Conservation (phyloP, 2,797 vertebrate species). For the Harpagifer antarcticus region DNA sequence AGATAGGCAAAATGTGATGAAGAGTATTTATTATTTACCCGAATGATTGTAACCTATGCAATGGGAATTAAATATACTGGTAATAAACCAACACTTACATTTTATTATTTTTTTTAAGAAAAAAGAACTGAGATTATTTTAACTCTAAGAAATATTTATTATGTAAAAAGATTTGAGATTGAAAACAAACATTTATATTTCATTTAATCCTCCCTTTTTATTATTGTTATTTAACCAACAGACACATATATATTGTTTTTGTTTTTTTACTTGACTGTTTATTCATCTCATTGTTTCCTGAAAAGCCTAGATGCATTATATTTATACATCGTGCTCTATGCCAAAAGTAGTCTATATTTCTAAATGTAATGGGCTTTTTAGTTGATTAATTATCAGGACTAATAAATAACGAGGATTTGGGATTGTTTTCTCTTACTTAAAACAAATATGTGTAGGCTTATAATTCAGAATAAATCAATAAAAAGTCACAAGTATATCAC, state of each 20-base stretch:
- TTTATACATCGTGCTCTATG: not conserved
- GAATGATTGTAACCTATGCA: not conserved
- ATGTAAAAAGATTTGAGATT: not conserved
- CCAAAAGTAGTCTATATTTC: not conserved
- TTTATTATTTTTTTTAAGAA: not conserved
- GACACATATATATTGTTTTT: no score
- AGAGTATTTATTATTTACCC: not conserved
- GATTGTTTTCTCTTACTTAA: not conserved
- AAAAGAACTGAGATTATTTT: no score
- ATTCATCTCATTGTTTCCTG: no score
- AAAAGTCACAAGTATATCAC: not conserved
- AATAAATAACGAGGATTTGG: not conserved
- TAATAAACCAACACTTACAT: not conserved
- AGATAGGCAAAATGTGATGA: conserved; percentile 26
- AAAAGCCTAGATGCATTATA: no score
- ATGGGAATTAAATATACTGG: not conserved
- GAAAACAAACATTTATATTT: not conserved
- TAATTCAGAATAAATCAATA: not conserved
- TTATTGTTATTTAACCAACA: no score
- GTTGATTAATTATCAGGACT: not conserved
- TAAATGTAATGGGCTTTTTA: not conserved
- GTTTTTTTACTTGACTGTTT: no score
- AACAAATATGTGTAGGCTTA: not conserved
- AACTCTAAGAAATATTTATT: not conserved
- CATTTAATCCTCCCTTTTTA: no score